Evolutionary conservation across 2,888 invertebrate species (phyloP).

Genomic region (Drosophila nr. perissopoda): DNA sequence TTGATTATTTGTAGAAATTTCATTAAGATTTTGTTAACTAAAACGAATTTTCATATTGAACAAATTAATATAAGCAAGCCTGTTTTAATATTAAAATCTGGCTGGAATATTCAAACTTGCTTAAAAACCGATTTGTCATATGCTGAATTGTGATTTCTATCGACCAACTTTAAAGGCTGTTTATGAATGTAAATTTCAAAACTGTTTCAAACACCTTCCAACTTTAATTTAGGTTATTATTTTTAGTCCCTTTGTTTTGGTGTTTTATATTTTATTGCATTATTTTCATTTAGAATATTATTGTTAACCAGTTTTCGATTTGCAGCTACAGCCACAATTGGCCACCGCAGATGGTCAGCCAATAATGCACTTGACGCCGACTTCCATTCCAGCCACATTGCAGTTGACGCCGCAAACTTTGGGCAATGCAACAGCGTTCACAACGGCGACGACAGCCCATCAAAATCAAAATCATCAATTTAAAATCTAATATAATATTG

Average conservation of each 20-base stretch:
- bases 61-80: background rate
- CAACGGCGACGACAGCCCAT: too few species aligned
- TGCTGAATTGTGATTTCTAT: background rate
- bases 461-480: too few species aligned
- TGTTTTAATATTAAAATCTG: background rate
- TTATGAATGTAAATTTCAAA: background rate
- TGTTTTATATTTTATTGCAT: background rate
- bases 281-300: background rate
- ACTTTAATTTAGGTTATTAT: background rate
- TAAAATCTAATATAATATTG: too few species aligned
- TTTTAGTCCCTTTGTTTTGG: background rate
- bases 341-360: slow-evolving; percentile 85
- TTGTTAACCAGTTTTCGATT: slow-evolving; percentile 2
- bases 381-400: slow-evolving; percentile 84
- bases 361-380: slow-evolving; percentile 84
- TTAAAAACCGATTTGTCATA: background rate
- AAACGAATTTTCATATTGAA: background rate
- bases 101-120: background rate
- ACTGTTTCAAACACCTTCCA: background rate
- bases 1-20: background rate
- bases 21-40: background rate
- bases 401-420: slow-evolving; percentile 84
- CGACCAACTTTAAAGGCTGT: background rate
- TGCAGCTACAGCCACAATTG: slow-evolving; percentile 83
- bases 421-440: too few species aligned